These are phyloP conservation scores for Rhadina sibilatrix DNA, from an alignment of 2,113 vertebrate genomes.

Conservation along the genomic window DNA sequence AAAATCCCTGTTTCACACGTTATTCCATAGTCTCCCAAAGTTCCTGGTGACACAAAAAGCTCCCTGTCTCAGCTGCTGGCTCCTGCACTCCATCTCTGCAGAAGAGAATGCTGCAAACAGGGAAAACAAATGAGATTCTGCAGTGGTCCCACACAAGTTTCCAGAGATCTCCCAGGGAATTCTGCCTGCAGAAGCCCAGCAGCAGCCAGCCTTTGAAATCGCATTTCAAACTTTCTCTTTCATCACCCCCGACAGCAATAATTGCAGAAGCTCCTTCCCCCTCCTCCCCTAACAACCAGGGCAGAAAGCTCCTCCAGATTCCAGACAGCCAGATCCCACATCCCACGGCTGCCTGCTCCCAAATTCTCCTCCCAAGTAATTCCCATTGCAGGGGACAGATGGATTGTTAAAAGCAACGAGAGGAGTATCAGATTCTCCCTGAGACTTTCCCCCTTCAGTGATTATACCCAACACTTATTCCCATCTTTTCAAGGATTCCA, in stretches of 20 bases:
- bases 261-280: background rate
- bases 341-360: background rate
- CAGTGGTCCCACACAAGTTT: conserved; percentile 5
- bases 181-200: conserved; percentile 28
- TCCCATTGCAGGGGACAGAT: background rate
- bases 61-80: background rate
- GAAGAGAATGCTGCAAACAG: background rate
- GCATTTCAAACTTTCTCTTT: background rate
- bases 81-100: conserved; percentile 1
- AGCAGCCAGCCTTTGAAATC: conserved; percentile 42
- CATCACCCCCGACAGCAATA: background rate
- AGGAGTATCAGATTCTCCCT: background rate
- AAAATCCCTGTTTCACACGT: background rate
- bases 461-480: background rate
- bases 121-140: conserved; percentile 42
- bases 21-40: background rate
- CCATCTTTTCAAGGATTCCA: background rate
- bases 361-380: background rate
- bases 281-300: background rate
- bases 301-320: background rate
- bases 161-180: conserved; percentile 1
- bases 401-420: background rate
- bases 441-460: background rate
- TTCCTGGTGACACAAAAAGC: background rate
- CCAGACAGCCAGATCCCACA: background rate